A percentile compares a stretch with the other conserved stretches of the same genome.
These are phyloP conservation scores for Conchocele bisecta DNA, from an alignment of 2,888 invertebrate species.

Conservation along the genomic window DNA sequence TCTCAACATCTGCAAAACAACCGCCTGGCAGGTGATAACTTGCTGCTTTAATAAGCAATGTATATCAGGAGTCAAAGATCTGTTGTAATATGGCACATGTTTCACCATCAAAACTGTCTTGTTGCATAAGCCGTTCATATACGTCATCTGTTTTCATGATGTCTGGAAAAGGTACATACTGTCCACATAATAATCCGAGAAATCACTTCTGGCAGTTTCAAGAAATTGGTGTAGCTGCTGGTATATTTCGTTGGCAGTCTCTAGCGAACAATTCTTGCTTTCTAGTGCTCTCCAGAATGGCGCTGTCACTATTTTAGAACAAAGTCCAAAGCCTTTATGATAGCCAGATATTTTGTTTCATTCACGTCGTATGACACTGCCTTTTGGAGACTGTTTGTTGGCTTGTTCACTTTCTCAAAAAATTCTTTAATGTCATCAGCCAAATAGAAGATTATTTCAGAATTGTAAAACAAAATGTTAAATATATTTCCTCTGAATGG, in stretches of 20 bases:
- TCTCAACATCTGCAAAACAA: conserved; percentile 11
- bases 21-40: conserved; percentile 34
- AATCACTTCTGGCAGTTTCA: conserved; percentile 14
- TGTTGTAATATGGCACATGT: conserved; percentile 21
- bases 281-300: conserved; percentile 47
- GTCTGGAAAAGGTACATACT: conserved; percentile 32
- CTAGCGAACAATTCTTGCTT: conserved; percentile 33
- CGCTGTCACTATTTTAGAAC: conserved; percentile 41
- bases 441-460: conserved; percentile 10
- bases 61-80: conserved; percentile 25
- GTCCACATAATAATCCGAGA: conserved; percentile 14
- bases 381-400: conserved; percentile 32
- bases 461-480: conserved; percentile 36
- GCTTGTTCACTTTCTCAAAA: conserved; percentile 15
- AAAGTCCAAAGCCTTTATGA: conserved; percentile 30
- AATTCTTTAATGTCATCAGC: conserved; percentile 24
- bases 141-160: conserved; percentile 24
- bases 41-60: conserved; percentile 30
- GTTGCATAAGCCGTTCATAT: conserved; percentile 16
- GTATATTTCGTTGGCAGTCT: conserved; percentile 30
- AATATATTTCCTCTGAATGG: conserved; percentile 17
- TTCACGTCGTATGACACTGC: conserved; percentile 34
- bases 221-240: conserved; percentile 17
- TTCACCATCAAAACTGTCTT: conserved; percentile 20
- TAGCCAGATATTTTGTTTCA: conserved; percentile 12